Percentiles rank a stretch among this genome's conserved stretches.
Conservation (phyloP, 1,140 invertebrate genomes). For the Myzus persicae region DNA sequence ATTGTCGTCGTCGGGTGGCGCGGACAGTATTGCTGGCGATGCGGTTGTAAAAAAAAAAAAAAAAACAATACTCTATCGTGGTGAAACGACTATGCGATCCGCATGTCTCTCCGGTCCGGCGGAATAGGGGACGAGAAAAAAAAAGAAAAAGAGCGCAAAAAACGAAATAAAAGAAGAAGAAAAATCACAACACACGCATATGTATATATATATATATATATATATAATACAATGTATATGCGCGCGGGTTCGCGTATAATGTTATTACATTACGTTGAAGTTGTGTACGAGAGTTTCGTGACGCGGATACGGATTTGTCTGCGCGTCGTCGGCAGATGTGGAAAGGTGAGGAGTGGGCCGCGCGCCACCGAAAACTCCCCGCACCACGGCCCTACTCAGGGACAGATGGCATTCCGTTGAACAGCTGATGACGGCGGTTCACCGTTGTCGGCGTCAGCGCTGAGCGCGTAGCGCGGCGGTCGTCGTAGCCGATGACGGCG, state of each 20-base stretch:
- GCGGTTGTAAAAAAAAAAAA: neutral
- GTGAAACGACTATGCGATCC: neutral
- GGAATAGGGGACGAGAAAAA: neutral
- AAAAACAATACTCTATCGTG: neutral
- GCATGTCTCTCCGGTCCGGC: constrained; percentile 11
- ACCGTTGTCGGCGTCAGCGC: neutral
- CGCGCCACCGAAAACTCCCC: neutral
- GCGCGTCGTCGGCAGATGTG: no score
- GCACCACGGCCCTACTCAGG: no score
- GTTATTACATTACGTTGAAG: neutral
- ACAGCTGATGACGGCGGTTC: neutral
- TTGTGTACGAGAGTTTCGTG: neutral
- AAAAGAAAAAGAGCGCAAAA: neutral
- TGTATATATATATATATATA: neutral
- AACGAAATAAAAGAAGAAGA: neutral
- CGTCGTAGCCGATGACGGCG: no score
- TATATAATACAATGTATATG: neutral
- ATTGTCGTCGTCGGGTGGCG: neutral
- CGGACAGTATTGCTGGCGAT: neutral
- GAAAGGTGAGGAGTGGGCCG: no score
- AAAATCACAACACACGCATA: neutral
- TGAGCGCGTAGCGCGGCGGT: no score
- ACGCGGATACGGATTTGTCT: neutral
- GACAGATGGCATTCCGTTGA: neutral
- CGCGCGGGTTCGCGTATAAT: neutral